These are phyloP conservation scores for Xylocampa areola DNA, from an alignment of 2,888 invertebrate genomes.

Conservation along the genomic window DNA sequence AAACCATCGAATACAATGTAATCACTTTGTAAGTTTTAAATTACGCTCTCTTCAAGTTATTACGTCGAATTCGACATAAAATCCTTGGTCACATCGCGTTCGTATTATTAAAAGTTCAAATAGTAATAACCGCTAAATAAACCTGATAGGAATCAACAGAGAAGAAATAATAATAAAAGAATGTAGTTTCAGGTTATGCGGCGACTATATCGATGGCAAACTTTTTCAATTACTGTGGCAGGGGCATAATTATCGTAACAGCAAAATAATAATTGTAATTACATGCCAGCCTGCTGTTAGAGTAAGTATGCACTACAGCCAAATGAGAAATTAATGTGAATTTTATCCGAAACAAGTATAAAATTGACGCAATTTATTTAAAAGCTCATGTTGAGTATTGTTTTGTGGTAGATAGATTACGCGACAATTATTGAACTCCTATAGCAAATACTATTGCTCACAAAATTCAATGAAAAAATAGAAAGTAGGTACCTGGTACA, in stretches of 20 bases:
- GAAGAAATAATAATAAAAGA: constrained; percentile 78
- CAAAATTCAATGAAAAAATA: neutral
- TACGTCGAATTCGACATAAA: constrained; percentile 63
- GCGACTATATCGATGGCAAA: constrained; percentile 81
- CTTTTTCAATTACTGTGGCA: constrained; percentile 85
- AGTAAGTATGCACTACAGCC: constrained; percentile 57
- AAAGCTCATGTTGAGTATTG: constrained; percentile 18
- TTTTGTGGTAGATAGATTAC: constrained; percentile 4
- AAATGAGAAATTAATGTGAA: constrained; percentile 72
- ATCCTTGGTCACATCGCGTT: constrained; percentile 65
- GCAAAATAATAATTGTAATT: constrained; percentile 74
- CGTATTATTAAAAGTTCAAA: constrained; percentile 86
- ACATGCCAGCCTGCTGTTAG: constrained; percentile 59
- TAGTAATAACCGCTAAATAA: constrained; percentile 81
- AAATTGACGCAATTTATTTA: constrained; percentile 39
- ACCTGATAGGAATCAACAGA: constrained; percentile 80
- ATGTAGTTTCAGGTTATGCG: constrained; percentile 82
- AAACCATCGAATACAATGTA: constrained; percentile 63
- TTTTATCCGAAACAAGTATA: constrained; percentile 42
- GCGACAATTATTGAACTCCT: neutral
- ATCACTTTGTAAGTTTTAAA: constrained; percentile 77
- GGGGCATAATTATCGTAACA: constrained; percentile 74
- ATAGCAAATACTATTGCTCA: too few species aligned
- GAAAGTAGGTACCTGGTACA: neutral
- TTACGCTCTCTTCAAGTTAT: constrained; percentile 63